These are phyloP conservation scores for Coturnix japonica DNA, from an alignment of 2,113 vertebrate species.

Conservation along the genomic window DNA sequence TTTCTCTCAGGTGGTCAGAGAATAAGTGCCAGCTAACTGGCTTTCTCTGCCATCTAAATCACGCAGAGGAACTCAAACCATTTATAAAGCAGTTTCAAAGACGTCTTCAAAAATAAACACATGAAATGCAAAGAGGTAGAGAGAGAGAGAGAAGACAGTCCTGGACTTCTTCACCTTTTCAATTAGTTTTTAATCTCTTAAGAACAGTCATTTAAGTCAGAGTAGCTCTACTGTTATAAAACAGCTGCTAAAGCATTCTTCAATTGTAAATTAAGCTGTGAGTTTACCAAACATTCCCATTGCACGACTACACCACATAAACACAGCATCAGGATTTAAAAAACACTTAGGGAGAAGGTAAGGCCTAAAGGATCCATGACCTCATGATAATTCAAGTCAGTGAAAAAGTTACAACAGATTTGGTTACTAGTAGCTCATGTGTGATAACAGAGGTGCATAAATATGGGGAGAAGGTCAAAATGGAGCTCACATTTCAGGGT, in stretches of 20 bases:
- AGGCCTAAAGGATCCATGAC: background rate
- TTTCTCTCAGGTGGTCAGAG: slow-evolving; percentile 39
- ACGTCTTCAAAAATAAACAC: background rate
- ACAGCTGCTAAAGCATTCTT: slow-evolving; percentile 28
- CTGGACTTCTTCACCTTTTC: slow-evolving; percentile 33
- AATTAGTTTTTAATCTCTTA: slow-evolving; percentile 41
- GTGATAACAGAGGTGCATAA: background rate
- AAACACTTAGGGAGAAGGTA: background rate
- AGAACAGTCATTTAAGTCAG: slow-evolving; percentile 1
- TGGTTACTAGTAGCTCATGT: background rate
- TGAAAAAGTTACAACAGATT: background rate
- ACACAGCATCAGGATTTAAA: background rate
- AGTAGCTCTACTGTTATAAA: slow-evolving; percentile 45
- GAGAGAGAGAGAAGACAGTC: background rate
- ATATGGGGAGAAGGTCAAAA: background rate
- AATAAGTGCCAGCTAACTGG: slow-evolving; percentile 14
- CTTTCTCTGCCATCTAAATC: background rate
- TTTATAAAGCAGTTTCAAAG: slow-evolving; percentile 22
- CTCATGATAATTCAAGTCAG: background rate
- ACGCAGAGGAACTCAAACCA: background rate
- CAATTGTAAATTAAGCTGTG: slow-evolving; percentile 15
- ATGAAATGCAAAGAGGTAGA: background rate
- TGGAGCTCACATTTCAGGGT: background rate
- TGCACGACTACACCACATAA: background rate
- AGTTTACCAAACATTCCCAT: slow-evolving; percentile 1